Evolutionary conservation across 2,113 vertebrate species (phyloP).

Genomic region (Entomyzon cyanotis): DNA sequence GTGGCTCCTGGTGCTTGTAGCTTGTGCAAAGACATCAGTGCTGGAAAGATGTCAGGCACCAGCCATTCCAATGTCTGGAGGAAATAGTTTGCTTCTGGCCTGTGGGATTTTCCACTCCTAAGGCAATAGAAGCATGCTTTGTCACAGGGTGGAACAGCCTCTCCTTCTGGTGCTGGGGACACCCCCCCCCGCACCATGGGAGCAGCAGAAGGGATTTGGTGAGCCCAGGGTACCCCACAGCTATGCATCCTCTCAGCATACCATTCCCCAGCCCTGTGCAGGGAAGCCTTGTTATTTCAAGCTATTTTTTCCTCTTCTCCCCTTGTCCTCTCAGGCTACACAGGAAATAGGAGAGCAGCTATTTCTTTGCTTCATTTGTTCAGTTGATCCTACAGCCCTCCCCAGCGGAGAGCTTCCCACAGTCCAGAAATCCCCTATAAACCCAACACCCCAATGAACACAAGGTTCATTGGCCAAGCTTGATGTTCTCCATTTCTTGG

Average conservation of each 20-base stretch:
- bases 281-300: not conserved
- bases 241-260: accelerated
- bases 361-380: slow-evolving; percentile 27
- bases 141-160: not conserved
- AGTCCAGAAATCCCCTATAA: not conserved
- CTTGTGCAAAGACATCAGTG: not conserved
- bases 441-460: not conserved
- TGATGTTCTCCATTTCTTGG: not conserved
- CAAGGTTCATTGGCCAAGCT: not conserved
- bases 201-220: not conserved
- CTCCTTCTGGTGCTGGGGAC: not conserved
- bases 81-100: not conserved
- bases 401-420: not conserved
- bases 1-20: not conserved
- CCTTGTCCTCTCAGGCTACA: not conserved
- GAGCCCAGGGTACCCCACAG: not conserved
- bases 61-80: not conserved
- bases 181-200: not conserved
- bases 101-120: not conserved
- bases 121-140: not conserved
- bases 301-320: not conserved
- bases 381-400: not conserved
- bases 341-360: not conserved
- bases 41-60: not conserved
- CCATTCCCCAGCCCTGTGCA: not conserved